These are phyloP conservation scores for Umimayanthus chanpuru DNA, from an alignment of 92 coral and sea anemone genomes.

Conservation along the genomic window DNA sequence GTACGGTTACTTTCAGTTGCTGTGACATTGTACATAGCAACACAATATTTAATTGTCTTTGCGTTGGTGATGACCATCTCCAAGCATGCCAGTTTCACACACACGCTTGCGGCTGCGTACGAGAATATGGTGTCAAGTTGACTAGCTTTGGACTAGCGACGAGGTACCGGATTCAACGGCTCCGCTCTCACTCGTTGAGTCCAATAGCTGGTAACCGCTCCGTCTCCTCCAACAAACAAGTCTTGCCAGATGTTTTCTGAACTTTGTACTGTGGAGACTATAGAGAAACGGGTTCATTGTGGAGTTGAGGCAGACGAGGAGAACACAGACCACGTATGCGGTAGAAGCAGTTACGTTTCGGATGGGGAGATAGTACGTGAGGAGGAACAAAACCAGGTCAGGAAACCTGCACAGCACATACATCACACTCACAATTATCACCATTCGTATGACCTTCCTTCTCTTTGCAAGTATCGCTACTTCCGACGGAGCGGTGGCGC, in stretches of 20 bases:
- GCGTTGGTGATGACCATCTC: too few relatives aligned
- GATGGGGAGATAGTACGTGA: background rate
- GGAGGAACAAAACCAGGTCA: background rate
- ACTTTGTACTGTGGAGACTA: background rate
- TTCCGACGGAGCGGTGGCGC: background rate
- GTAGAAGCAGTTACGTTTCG: background rate
- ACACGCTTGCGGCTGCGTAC: too few relatives aligned
- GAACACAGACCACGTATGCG: background rate
- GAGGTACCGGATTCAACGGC: background rate
- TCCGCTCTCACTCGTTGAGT: background rate
- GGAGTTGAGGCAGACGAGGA: background rate
- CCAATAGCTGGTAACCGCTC: background rate
- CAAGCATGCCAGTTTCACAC: too few relatives aligned
- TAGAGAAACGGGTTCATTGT: background rate
- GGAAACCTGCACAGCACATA: background rate
- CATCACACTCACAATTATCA: background rate
- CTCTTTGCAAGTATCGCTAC: background rate
- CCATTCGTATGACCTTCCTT: background rate
- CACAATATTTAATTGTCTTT: too few relatives aligned
- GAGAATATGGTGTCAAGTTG: too few relatives aligned
- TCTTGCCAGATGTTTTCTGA: background rate
- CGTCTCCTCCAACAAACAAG: background rate
- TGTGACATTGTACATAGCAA: too few relatives aligned
- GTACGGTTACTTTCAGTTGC: too few relatives aligned
- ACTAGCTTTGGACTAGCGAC: too few relatives aligned